These are phyloP conservation scores for Chelonus formosanus DNA, from an alignment of 2,888 invertebrate genomes.

Conservation along the genomic window DNA sequence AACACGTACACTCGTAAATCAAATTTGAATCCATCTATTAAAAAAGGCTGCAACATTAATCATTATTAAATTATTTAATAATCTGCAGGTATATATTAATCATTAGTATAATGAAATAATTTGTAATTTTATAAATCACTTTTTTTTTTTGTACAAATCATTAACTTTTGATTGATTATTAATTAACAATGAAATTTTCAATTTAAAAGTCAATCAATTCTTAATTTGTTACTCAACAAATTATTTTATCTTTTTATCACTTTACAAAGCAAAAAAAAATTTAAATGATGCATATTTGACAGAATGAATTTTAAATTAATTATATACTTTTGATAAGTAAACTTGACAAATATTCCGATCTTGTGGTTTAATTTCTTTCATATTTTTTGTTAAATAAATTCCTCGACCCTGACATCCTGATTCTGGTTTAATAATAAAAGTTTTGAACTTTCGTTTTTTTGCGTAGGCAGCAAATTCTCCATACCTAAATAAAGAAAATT, in stretches of 20 bases:
- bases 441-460: conserved; percentile 75
- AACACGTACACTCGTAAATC: conserved; percentile 89
- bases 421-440: conserved; percentile 91
- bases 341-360: conserved; percentile 90
- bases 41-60: conserved; percentile 71
- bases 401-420: conserved; percentile 91
- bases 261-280: too few relatives aligned
- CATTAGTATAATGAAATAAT: too few relatives aligned
- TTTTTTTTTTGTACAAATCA: too few relatives aligned
- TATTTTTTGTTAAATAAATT: conserved; percentile 83
- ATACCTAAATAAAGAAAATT: conserved; percentile 65
- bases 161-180: too few relatives aligned
- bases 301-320: not conserved
- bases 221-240: too few relatives aligned
- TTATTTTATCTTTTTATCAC: too few relatives aligned
- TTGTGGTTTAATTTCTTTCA: conserved; percentile 80
- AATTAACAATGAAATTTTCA: too few relatives aligned
- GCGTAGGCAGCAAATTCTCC: conserved; percentile 79
- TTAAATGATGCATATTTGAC: too few relatives aligned
- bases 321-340: conserved; percentile 72
- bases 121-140: too few relatives aligned
- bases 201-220: too few relatives aligned
- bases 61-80: not conserved
- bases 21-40: conserved; percentile 93
- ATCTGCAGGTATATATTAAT: not conserved